These are phyloP conservation scores for Aurelia sp. DNA, from an alignment of 30 jellyfish, hydroid and myxozoan genomes.

Conservation along the genomic window DNA sequence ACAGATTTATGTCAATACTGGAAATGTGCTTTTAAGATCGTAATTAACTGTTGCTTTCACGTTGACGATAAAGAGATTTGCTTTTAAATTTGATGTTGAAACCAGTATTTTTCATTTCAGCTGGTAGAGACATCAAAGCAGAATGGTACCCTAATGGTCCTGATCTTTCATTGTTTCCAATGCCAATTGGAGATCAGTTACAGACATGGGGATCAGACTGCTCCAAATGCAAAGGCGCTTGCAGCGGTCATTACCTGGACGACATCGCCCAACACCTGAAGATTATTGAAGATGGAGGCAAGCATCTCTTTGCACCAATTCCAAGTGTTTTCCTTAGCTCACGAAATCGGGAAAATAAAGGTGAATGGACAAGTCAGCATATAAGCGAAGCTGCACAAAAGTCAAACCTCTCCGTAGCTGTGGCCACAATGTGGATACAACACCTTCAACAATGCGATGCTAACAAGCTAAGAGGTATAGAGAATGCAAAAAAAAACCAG, in stretches of 20 bases:
- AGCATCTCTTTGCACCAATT: neutral
- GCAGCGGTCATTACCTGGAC: slow-evolving; percentile 2
- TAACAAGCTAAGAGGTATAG: neutral
- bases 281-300: neutral
- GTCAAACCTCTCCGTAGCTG: neutral
- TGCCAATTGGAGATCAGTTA: neutral
- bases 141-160: slow-evolving; percentile 10
- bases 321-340: neutral
- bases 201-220: slow-evolving; percentile 21
- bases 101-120: neutral
- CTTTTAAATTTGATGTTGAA: neutral
- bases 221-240: neutral
- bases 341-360: neutral
- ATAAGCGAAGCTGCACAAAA: neutral
- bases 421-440: neutral
- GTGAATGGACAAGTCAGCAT: neutral
- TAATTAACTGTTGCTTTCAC: neutral
- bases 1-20: neutral
- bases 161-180: neutral
- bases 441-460: neutral
- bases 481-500: neutral
- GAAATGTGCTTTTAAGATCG: no score
- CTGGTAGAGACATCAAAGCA: neutral
- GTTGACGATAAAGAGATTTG: neutral
- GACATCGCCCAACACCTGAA: neutral